A percentile compares a stretch with the other conserved stretches of the same genome.
phyloP scores from a whole-genome alignment of 2,113 vertebrate genomes.

The Dryoscopus gambensis region DNA sequence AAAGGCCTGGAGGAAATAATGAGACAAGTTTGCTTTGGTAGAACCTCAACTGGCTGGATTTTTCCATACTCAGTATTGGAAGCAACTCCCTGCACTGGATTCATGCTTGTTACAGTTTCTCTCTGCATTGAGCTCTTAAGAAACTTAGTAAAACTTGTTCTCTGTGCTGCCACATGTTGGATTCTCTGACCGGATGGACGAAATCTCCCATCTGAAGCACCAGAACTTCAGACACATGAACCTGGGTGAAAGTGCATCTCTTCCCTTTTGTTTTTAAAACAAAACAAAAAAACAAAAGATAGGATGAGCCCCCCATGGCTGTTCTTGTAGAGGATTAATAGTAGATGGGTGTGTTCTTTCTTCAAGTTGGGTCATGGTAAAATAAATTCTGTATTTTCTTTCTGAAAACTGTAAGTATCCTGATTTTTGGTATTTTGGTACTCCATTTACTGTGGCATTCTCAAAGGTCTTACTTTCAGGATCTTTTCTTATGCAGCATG shows the following conservation, averaged over 20 bases:
- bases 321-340: background rate
- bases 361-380: background rate
- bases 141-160: background rate
- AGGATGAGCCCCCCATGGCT: background rate
- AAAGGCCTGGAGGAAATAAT: background rate
- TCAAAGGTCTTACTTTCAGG: background rate
- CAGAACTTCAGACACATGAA: background rate
- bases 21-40: background rate
- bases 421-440: background rate
- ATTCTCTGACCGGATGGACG: background rate
- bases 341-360: background rate
- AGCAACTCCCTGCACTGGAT: background rate
- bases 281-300: background rate
- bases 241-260: background rate
- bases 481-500: accelerated
- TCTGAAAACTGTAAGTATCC: background rate
- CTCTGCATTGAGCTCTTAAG: background rate
- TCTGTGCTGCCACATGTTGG: accelerated
- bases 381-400: background rate
- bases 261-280: background rate
- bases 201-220: background rate
- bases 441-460: background rate
- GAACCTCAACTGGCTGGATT: background rate
- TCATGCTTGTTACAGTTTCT: background rate
- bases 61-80: accelerated